phyloP scores from a whole-genome alignment of 2,113 vertebrate genomes.

The Eulemur rufifrons region DNA sequence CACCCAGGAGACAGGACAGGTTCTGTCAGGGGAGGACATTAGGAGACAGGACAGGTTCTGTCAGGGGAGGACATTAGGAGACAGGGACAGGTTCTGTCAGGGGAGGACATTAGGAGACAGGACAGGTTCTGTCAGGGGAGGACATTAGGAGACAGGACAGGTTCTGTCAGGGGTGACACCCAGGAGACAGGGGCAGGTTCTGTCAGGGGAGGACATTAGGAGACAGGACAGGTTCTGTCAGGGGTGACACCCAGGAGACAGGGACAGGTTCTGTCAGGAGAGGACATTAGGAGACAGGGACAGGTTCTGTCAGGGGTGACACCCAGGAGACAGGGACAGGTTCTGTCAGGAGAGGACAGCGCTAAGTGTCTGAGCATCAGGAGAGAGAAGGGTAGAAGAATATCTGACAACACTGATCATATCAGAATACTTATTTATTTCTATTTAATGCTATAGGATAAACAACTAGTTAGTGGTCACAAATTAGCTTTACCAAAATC shows the following conservation, averaged over 20 bases:
- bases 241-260: not conserved
- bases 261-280: not conserved
- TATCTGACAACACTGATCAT: not conserved
- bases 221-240: not conserved
- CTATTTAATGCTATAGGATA: conserved; percentile 55
- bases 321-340: too few relatives aligned
- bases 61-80: too few relatives aligned
- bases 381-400: conserved; percentile 42
- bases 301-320: not conserved
- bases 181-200: not conserved
- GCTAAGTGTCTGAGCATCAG: not conserved
- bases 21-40: too few relatives aligned
- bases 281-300: not conserved
- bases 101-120: too few relatives aligned
- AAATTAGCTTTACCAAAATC: conserved; percentile 64
- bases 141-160: too few relatives aligned
- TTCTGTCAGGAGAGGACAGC: not conserved
- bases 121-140: too few relatives aligned
- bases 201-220: not conserved
- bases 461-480: not conserved
- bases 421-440: conserved; percentile 51
- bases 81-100: too few relatives aligned
- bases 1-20: too few relatives aligned
- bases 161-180: not conserved
- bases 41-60: too few relatives aligned